Evolutionary conservation across 2,113 vertebrate species (phyloP).

Genomic region (Nannospalax galili): DNA sequence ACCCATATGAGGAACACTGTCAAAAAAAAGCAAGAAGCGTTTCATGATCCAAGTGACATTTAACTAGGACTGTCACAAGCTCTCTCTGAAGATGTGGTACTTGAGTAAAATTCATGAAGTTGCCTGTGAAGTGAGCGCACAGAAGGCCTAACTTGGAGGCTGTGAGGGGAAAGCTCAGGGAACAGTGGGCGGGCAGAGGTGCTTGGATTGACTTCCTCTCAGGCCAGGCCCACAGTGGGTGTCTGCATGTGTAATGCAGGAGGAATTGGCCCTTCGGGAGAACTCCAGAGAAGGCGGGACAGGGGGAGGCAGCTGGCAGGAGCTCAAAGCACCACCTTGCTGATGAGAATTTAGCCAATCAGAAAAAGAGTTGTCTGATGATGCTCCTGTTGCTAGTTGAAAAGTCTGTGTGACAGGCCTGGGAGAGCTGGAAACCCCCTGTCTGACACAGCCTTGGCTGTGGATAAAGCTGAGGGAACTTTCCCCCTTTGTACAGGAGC

Average conservation of each 20-base stretch:
- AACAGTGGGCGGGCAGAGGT: rapidly evolving
- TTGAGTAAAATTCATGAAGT: too few relatives aligned
- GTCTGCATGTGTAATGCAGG: not conserved
- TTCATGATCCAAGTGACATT: too few relatives aligned
- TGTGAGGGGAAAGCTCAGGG: too few relatives aligned
- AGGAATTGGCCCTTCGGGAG: rapidly evolving
- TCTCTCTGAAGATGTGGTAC: too few relatives aligned
- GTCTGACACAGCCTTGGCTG: rapidly evolving
- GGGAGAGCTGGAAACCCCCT: not conserved
- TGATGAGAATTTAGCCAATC: not conserved
- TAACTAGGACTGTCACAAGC: too few relatives aligned
- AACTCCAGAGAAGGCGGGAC: not conserved
- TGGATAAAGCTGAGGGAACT: rapidly evolving
- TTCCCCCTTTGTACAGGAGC: not conserved
- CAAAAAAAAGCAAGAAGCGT: too few relatives aligned
- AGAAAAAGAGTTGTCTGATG: not conserved
- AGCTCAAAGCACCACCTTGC: too few relatives aligned
- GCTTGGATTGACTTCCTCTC: not conserved
- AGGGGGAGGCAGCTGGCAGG: not conserved
- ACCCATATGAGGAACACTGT: rapidly evolving
- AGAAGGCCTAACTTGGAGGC: too few relatives aligned
- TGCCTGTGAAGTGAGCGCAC: too few relatives aligned
- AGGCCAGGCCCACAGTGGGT: not conserved
- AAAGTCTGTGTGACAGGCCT: not conserved
- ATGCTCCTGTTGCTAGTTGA: not conserved